phyloP scores from a whole-genome alignment of 2,888 invertebrate genomes.

The Eupithecia insigniata region DNA sequence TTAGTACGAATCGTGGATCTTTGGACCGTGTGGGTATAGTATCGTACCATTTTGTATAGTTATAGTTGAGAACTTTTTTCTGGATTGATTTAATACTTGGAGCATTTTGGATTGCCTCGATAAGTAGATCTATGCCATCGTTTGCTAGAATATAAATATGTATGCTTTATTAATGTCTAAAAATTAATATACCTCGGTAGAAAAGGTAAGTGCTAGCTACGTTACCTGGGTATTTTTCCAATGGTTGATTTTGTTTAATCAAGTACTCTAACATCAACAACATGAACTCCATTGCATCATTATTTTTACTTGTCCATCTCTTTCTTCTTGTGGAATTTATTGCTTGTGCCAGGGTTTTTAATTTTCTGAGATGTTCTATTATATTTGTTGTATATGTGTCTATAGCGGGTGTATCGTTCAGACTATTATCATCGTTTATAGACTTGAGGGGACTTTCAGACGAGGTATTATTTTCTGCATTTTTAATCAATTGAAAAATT shows the following conservation, averaged over 20 bases:
- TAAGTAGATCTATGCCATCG: slow-evolving; percentile 72
- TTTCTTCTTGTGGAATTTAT: slow-evolving; percentile 57
- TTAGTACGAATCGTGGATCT: not conserved
- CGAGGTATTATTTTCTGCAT: slow-evolving; percentile 47
- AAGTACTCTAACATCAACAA: slow-evolving; percentile 72
- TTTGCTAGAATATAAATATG: slow-evolving; percentile 57
- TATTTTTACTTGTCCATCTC: slow-evolving; percentile 54
- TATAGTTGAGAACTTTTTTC: slow-evolving; percentile 53
- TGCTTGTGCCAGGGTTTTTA: slow-evolving; percentile 59
- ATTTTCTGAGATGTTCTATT: slow-evolving; percentile 64
- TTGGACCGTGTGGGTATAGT: not conserved
- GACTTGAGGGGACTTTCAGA: slow-evolving; percentile 34
- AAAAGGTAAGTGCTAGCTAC: slow-evolving; percentile 43
- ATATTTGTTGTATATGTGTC: slow-evolving; percentile 65
- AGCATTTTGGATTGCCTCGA: slow-evolving; percentile 72
- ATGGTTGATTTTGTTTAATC: slow-evolving; percentile 60
- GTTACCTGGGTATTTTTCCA: slow-evolving; percentile 60
- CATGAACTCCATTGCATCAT: slow-evolving; percentile 67
- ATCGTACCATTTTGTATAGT: slow-evolving; percentile 17
- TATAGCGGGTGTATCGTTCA: slow-evolving; percentile 46
- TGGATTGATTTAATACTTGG: slow-evolving; percentile 66
- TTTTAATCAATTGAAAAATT: slow-evolving; percentile 59
- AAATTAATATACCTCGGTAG: not conserved
- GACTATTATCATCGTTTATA: slow-evolving; percentile 24
- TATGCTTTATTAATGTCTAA: not conserved